These are phyloP conservation scores for Spinus pinus DNA, from an alignment of 2,797 vertebrate genomes.

Conservation along the genomic window DNA sequence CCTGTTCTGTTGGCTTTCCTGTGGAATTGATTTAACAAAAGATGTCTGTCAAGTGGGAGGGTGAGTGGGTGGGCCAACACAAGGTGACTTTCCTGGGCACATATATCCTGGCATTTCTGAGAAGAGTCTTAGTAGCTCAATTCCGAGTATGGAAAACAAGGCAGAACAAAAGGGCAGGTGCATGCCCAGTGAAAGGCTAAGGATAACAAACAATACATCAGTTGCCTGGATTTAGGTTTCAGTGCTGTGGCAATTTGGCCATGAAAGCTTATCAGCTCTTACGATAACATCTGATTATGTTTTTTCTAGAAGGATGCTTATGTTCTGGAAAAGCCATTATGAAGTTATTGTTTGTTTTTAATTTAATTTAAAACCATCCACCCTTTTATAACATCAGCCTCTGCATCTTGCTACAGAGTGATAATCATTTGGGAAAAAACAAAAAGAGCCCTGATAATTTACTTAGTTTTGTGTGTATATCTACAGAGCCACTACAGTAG, in stretches of 20 bases:
- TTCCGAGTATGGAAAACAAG: neutral
- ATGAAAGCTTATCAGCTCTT: neutral
- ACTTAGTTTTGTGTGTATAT: neutral
- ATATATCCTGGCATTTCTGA: neutral
- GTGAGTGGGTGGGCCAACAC: neutral
- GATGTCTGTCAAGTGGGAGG: neutral
- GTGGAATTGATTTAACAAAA: neutral
- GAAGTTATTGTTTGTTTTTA: neutral
- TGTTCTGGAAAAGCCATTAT: constrained; percentile 5
- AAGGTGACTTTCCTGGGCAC: neutral
- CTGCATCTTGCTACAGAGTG: neutral
- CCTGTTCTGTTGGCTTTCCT: neutral
- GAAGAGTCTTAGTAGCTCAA: neutral
- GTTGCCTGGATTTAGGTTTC: neutral
- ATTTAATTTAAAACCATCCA: constrained; percentile 20
- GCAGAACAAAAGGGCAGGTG: neutral
- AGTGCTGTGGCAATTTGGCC: neutral
- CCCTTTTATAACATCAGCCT: neutral
- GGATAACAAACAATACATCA: neutral
- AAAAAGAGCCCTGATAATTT: neutral
- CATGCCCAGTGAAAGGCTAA: neutral
- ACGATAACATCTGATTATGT: neutral
- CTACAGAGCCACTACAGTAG: neutral
- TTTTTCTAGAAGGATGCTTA: neutral
- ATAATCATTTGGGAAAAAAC: neutral